Evolutionary conservation across 2,888 invertebrate species (phyloP), one percentile per base, ranked within the genome.

Genomic region (Cylloceria caligata): DNA sequence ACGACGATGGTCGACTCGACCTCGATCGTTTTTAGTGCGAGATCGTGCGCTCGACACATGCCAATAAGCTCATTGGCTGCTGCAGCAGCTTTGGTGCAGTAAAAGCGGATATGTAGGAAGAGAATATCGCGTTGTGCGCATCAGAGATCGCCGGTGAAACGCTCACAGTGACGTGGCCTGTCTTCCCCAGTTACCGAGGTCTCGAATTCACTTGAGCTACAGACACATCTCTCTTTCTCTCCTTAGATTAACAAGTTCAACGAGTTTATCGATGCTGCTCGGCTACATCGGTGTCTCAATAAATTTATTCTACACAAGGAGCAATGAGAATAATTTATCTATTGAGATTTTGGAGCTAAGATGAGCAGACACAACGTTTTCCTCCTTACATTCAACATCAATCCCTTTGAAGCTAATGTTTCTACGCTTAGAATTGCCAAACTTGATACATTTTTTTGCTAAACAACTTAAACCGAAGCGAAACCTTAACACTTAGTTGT

Each of bases 11-110:
- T 86, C 84, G 81, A 82, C 84, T 88, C 89, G 92, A 90, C 92
- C 92, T 91, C 91, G 86, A 91, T 92, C 88, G 90, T 91, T 92
- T 92, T 90, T 91, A 90, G 89, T 87, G 88, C 89, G 79, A 85
- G 80, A 78, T 74, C 83, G 85, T 74, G 65, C 62, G 78, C 52
- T 47, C 60, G 74, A 64, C 72, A 76, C 71, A 74, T 62, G 68
- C 52, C 72, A 47, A 69, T 69, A 36, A 45, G 60, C 67, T 71
- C 62, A 65, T 78, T n/a, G 36, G 64, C 60, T 34, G 75, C 74
- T 72, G 39, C 62, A 67, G 45, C 68, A 68, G 78, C 71, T 72
- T 72, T 42, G 55, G 67, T 81, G 81, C 74, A 78, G 71, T 42
- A 71, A 73, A 81, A 57, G 39, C 78, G 75, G 78, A 69, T 62